Conservation (phyloP, 92 coral and sea anemone genomes). For the Metridium senile region DNA sequence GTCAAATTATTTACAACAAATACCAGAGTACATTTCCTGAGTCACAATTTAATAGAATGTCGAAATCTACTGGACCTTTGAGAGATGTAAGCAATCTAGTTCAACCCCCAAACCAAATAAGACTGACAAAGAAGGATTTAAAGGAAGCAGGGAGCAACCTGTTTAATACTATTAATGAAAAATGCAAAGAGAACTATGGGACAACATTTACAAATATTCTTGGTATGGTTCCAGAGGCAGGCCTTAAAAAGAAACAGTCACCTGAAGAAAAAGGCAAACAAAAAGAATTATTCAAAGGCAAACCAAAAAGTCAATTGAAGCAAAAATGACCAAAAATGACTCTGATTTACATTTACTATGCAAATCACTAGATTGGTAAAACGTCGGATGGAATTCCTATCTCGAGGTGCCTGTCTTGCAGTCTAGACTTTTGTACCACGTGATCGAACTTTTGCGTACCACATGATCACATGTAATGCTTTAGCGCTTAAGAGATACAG, state of each 20-base stretch:
- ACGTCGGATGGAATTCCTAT: too few relatives aligned
- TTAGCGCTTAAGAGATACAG: too few relatives aligned
- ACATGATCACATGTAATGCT: too few relatives aligned
- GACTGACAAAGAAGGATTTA: conserved; percentile 22
- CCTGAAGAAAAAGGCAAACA: conserved; percentile 12
- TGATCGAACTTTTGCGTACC: too few relatives aligned
- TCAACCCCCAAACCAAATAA: background rate
- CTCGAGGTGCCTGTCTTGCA: too few relatives aligned
- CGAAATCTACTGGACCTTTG: conserved; percentile 9
- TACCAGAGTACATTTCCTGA: conserved; percentile 13
- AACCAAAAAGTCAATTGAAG: background rate
- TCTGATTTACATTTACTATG: conserved; percentile 18
- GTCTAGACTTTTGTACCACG: too few relatives aligned
- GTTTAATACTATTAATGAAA: conserved; percentile 3
- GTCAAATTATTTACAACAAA: background rate
- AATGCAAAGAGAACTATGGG: conserved; percentile 34
- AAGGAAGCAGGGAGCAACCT: conserved; percentile 12
- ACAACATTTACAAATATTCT: conserved; percentile 26
- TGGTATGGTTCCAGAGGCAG: conserved; percentile 40
- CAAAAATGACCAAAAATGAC: conserved; percentile 27
- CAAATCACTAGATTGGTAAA: too few relatives aligned
- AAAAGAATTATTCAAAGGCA: conserved; percentile 22
- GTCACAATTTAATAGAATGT: conserved; percentile 12
- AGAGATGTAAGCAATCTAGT: background rate
- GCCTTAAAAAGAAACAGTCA: conserved; percentile 33